phyloP scores from a whole-genome alignment of 1,140 invertebrate species.

The Magallana gigas region DNA sequence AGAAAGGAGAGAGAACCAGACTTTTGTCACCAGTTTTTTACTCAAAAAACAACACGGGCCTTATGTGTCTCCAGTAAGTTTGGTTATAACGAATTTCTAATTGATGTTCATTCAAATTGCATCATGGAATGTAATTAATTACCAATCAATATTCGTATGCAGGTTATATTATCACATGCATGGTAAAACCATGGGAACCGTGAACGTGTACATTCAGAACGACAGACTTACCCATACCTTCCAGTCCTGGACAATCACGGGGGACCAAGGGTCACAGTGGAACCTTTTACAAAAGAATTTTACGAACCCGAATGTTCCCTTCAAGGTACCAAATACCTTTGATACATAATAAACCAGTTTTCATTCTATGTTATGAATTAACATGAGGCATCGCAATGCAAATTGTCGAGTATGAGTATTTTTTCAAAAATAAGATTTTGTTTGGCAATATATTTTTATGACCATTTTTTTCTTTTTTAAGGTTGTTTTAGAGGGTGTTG shows the following conservation, averaged over 20 bases:
- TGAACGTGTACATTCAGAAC: constrained; percentile 16
- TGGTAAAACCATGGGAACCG: constrained; percentile 12
- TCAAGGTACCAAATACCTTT: not conserved
- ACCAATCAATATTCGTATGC: not conserved
- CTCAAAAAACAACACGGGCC: not conserved
- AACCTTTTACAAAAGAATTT: not conserved
- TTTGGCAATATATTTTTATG: not conserved
- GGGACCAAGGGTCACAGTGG: constrained; percentile 9
- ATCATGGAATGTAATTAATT: no score
- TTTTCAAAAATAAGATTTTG: no score
- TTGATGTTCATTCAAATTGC: no score
- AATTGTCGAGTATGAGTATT: no score
- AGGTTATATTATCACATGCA: constrained; percentile 41
- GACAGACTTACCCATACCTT: not conserved
- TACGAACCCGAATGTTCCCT: constrained; percentile 1
- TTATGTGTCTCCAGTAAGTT: constrained; percentile 2
- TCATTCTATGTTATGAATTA: no score
- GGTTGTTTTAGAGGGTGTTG: constrained; percentile 43
- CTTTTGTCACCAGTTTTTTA: not conserved
- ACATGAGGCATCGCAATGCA: no score
- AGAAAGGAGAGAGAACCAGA: not conserved
- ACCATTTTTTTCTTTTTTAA: not conserved
- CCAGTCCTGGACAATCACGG: not conserved
- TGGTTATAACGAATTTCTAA: no score
- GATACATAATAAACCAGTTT: no score